Conservation (phyloP, 2,797 vertebrate genomes). For the Tangara arthus region DNA sequence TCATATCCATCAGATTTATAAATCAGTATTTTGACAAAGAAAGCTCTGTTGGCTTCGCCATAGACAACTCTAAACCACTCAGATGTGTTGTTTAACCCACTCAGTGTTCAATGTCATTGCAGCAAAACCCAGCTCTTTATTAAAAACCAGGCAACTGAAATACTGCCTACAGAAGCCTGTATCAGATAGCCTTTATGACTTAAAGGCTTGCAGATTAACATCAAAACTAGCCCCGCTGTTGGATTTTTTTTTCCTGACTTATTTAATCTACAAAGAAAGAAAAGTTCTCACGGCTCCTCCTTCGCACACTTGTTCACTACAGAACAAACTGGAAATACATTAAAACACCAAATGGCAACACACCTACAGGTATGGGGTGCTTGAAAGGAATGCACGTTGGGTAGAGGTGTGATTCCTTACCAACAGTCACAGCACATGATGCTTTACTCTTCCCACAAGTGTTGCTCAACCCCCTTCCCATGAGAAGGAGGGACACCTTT, state of each 20-base stretch:
- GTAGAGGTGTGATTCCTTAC: neutral
- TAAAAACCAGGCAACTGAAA: neutral
- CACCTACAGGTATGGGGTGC: neutral
- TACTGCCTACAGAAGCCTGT: neutral
- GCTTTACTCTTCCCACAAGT: neutral
- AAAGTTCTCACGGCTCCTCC: neutral
- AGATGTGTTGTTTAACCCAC: neutral
- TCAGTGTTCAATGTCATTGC: neutral
- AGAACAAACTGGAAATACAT: neutral
- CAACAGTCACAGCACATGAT: neutral
- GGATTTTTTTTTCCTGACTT: neutral
- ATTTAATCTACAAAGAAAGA: neutral
- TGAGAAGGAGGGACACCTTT: neutral
- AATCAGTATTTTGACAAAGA: slow-evolving; percentile 30
- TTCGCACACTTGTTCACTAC: neutral
- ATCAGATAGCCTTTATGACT: neutral
- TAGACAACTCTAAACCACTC: neutral
- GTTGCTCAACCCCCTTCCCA: neutral
- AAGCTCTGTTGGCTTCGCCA: slow-evolving; percentile 7
- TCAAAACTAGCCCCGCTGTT: neutral
- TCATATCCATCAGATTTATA: slow-evolving; percentile 64
- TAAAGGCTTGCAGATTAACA: neutral
- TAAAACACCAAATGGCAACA: neutral
- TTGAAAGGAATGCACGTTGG: neutral
- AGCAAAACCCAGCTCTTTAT: neutral